Evolutionary conservation across 2,888 invertebrate species (phyloP).

Genomic region (Malthinus flaveolus): DNA sequence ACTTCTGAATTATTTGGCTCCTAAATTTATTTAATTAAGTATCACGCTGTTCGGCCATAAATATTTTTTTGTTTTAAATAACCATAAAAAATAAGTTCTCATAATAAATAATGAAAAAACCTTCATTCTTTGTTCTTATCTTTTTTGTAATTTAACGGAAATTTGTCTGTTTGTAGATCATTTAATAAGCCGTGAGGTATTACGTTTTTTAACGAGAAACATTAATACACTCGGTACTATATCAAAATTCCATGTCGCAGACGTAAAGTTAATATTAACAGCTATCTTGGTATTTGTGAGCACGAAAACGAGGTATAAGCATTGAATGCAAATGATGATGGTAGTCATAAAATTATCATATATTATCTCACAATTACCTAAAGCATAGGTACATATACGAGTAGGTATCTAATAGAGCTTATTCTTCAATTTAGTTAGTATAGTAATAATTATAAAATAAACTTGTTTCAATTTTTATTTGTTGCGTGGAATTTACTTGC

Average conservation of each 20-base stretch:
- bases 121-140: too few species aligned
- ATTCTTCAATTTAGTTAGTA: neutral
- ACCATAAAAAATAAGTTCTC: too few species aligned
- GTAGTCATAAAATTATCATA: constrained; percentile 28
- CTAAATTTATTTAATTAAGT: too few species aligned
- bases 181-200: too few species aligned
- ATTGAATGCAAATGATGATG: constrained; percentile 24
- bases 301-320: constrained; percentile 17
- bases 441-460: constrained; percentile 9
- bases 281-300: constrained; percentile 17
- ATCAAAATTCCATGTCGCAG: constrained; percentile 18
- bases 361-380: constrained; percentile 26
- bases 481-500: too few species aligned
- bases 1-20: too few species aligned
- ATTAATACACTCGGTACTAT: constrained; percentile 16
- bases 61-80: too few species aligned
- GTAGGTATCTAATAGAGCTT: constrained; percentile 7
- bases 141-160: too few species aligned
- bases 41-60: too few species aligned
- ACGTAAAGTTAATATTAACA: constrained; percentile 23
- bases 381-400: constrained; percentile 6
- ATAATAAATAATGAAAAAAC: too few species aligned
- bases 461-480: constrained; percentile 7
- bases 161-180: too few species aligned
- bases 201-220: too few species aligned